Conservation (phyloP, 2,113 vertebrate species). For the Sciurus niger region DNA sequence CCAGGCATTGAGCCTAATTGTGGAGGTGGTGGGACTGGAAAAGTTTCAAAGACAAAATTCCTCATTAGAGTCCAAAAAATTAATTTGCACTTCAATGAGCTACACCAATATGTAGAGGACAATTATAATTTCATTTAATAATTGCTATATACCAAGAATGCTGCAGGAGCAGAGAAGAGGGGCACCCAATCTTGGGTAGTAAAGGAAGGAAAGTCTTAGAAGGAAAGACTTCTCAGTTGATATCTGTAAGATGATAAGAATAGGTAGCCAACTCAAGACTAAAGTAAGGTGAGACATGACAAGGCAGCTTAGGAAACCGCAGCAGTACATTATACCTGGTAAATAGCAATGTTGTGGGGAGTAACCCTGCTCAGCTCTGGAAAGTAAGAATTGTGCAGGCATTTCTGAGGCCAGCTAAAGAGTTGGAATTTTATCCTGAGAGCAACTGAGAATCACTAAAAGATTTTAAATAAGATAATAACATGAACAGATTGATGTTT, state of each 20-base stretch:
- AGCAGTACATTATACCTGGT: background rate
- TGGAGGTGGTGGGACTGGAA: background rate
- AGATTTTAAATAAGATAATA: slow-evolving; percentile 40
- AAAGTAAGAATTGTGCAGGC: background rate
- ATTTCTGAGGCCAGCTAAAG: slow-evolving; percentile 13
- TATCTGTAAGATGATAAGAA: background rate
- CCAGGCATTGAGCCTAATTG: background rate
- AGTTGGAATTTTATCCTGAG: slow-evolving; percentile 11
- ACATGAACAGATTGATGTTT: slow-evolving; percentile 29
- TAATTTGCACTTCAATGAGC: background rate
- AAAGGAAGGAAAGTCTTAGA: background rate
- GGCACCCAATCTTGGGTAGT: background rate
- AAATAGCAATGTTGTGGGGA: background rate
- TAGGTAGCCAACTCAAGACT: background rate
- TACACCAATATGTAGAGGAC: background rate
- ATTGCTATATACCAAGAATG: background rate
- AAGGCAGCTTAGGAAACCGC: background rate
- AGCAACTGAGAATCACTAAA: slow-evolving; percentile 17
- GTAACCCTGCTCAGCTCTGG: background rate
- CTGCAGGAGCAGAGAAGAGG: background rate
- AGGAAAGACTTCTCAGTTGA: background rate
- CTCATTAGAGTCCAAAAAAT: background rate
- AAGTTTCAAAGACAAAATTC: slow-evolving; percentile 40
- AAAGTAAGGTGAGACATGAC: background rate
- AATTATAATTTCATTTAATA: slow-evolving; percentile 44